Percentiles rank a stretch among this genome's conserved stretches.
These are phyloP conservation scores for Oligia fasciuncula DNA, from an alignment of 2,888 invertebrate species.

Conservation along the genomic window DNA sequence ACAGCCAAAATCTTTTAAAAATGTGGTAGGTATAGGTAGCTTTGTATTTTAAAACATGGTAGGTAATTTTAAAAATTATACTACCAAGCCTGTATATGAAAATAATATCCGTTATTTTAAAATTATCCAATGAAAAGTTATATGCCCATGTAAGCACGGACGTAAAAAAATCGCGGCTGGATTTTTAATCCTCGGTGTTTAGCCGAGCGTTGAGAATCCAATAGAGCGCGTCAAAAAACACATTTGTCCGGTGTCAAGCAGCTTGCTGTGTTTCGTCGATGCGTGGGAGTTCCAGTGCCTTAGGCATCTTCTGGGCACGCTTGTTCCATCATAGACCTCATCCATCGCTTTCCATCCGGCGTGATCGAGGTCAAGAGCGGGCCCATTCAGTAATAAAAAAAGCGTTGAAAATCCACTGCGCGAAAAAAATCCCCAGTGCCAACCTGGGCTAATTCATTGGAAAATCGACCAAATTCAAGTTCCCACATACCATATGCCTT, in stretches of 20 bases:
- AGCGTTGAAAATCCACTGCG: neutral
- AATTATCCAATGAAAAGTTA: neutral
- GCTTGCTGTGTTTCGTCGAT: no score
- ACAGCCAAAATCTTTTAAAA: neutral
- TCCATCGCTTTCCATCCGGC: no score
- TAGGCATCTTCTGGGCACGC: no score
- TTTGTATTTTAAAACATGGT: neutral
- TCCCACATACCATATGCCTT: neutral
- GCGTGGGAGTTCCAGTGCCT: no score
- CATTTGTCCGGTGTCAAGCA: no score
- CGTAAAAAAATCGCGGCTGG: neutral
- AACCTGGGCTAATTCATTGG: neutral
- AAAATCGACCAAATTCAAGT: conserved; percentile 11
- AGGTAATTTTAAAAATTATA: neutral
- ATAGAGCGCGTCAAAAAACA: no score
- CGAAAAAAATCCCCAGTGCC: neutral
- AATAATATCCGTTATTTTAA: neutral
- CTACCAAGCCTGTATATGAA: neutral
- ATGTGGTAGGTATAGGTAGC: neutral
- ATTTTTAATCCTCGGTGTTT: neutral
- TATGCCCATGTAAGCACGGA: neutral
- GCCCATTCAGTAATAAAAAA: no score
- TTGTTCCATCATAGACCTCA: no score
- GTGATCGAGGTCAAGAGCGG: no score
- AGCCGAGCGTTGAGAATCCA: neutral